Conservation (phyloP, 1,140 invertebrate species). For the Drosophila albomicans region DNA sequence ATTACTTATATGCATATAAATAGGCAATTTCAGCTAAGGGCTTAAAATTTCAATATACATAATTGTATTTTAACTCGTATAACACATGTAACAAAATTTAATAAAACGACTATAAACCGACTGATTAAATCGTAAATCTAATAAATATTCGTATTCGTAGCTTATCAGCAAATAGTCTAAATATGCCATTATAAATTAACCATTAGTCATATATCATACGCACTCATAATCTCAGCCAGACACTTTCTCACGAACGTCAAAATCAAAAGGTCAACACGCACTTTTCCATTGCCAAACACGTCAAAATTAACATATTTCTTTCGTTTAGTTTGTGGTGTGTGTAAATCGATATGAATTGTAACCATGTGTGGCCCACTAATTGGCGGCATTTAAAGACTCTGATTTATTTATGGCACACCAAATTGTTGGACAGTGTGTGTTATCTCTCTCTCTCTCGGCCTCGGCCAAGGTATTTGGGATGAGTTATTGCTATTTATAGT, state of each 20-base stretch:
- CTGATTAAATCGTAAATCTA: background rate
- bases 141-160: background rate
- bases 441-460: background rate
- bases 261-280: conserved; percentile 30
- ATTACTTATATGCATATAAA: no score
- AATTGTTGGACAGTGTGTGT: conserved; percentile 37
- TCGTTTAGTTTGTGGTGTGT: conserved; percentile 17
- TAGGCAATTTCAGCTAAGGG: no score
- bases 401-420: conserved; percentile 64
- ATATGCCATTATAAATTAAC: conserved; percentile 6
- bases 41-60: no score
- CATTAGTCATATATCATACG: conserved; percentile 11
- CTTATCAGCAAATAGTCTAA: conserved; percentile 11
- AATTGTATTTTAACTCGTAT: no score
- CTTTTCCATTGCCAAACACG: conserved; percentile 33
- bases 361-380: conserved; percentile 57
- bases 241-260: background rate
- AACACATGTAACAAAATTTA: no score
- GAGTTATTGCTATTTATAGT: conserved; percentile 45
- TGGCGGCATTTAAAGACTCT: conserved; percentile 65
- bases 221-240: background rate
- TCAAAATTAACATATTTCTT: conserved; percentile 41
- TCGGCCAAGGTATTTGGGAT: background rate
- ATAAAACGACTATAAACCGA: no score
- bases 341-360: conserved; percentile 67